These are phyloP conservation scores for Sinocyclocheilus grahami DNA, from an alignment of 2,113 vertebrate species.

Conservation along the genomic window DNA sequence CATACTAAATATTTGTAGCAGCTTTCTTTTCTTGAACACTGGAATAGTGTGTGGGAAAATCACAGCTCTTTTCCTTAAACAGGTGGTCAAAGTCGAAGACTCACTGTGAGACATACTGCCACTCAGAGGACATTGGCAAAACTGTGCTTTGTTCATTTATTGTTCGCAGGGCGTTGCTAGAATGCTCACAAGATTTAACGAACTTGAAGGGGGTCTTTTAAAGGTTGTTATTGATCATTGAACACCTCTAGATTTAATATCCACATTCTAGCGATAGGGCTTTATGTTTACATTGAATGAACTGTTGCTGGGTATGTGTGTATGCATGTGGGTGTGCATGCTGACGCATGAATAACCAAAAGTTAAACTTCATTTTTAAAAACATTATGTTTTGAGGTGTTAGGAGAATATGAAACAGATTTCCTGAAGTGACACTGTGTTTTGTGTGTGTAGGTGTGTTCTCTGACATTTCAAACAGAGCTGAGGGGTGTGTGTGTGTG, in stretches of 20 bases:
- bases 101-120: constrained; percentile 37
- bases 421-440: constrained; percentile 19
- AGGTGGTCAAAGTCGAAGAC: background rate
- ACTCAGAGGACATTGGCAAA: constrained; percentile 29
- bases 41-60: background rate
- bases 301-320: background rate
- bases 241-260: constrained; percentile 26
- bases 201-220: background rate
- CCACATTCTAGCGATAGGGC: background rate
- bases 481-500: constrained; percentile 29
- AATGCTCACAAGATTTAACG: background rate
- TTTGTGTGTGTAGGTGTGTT: background rate
- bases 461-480: constrained; percentile 36
- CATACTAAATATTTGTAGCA: background rate
- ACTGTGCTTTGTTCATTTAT: constrained; percentile 7
- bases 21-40: background rate
- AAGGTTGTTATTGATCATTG: constrained; percentile 26
- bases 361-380: constrained; percentile 14
- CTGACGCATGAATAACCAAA: background rate
- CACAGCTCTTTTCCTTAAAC: background rate
- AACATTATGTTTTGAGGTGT: constrained; percentile 1
- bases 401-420: background rate
- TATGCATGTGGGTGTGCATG: background rate
- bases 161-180: background rate
- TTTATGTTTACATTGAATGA: background rate